Base-by-base conservation (phyloP, 2,797 vertebrate species). In the Rhinoraja longicauda region DNA sequence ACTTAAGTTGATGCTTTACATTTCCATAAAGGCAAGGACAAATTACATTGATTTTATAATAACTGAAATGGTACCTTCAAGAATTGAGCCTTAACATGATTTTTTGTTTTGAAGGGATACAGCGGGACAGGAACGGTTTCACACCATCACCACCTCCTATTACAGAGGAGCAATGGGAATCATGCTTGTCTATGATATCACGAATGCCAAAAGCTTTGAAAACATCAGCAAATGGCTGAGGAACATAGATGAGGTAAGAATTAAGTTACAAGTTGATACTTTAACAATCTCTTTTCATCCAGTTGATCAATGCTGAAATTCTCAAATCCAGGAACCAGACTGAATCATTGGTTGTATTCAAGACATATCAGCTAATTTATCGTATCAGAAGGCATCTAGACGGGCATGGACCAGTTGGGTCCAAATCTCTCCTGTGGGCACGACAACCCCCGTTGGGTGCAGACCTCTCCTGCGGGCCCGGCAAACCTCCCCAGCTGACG, bases 211-310 rank as follows among this genome's bases (percentile, higher is more conserved):
- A 97, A 99, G 99, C 97, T 99, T 99, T 82, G 98, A 99, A 95
- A 99, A 99, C 97, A 99, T 99, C 98, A 99, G 99, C 98, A 99
- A 99, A 96, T 99, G 99, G 99, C 98, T 99, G 95, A 96, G 99
- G 96, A 99, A 99, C 97, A 99, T 99, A 84, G 99, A 99, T 13
- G 99, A 99, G 98, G 99, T 99, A 94, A 96, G 96, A 92, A 29
- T 93, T 77, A 21, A 72, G 21, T 72, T 72, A 24, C 5, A 72
- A 72, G 5, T 72, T 72, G 17, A 24, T 72, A 21, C 72, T 72
- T 72, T 67, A 67, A 45, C 2, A 45, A 67, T 17, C 10, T 19
- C 24, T 72, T 70, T 72, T 1, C 24, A 24, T 21, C 19, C 19
- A 64, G 70, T 24, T 72, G 70, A 26, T 26, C 70, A 6, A 72